phyloP scores from a whole-genome alignment of 2,113 vertebrate species.

The Cavia aperea region DNA sequence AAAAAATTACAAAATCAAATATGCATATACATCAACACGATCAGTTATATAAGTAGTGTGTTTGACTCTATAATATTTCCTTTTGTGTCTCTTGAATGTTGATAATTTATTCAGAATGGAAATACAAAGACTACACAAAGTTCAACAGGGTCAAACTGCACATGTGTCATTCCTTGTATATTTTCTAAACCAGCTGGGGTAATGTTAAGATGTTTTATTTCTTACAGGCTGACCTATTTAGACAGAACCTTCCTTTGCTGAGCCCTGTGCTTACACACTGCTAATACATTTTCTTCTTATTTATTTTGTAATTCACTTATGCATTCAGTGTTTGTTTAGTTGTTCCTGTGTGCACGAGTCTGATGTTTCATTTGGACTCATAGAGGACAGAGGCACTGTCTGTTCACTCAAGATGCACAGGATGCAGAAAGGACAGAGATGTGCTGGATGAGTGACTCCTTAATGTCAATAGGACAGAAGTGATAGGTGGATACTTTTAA shows the following conservation, averaged over 20 bases:
- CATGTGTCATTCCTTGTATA: background rate
- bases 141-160: constrained; percentile 8
- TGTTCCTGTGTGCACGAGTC: background rate
- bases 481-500: background rate
- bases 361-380: background rate
- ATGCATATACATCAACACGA: constrained; percentile 7
- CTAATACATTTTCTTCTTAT: background rate
- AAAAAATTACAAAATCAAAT: constrained; percentile 17
- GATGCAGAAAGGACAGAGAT: background rate
- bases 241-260: background rate
- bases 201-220: constrained; percentile 39
- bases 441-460: background rate
- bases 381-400: background rate
- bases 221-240: constrained; percentile 22
- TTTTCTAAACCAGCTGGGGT: constrained; percentile 37
- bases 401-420: background rate
- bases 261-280: background rate
- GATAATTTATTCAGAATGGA: background rate
- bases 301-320: background rate
- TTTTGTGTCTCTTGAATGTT: constrained; percentile 3
- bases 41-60: background rate
- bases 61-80: background rate
- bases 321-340: background rate
- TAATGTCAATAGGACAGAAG: background rate
- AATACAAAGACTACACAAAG: constrained; percentile 13